Conservation (phyloP, 2,888 invertebrate genomes). For the Cosmia trapezina region DNA sequence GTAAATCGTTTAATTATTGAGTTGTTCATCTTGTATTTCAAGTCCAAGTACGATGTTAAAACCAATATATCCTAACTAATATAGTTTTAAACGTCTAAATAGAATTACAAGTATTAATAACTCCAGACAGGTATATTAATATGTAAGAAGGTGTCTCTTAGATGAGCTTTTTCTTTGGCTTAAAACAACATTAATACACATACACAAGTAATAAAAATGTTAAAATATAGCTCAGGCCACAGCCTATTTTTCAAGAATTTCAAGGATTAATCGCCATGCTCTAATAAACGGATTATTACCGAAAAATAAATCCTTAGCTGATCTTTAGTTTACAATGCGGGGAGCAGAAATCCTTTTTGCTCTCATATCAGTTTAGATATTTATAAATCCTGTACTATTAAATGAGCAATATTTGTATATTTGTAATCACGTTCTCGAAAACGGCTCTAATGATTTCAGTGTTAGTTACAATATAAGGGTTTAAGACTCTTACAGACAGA, state of each 20-base stretch:
- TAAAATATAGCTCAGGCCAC: too few relatives aligned
- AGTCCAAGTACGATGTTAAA: background rate
- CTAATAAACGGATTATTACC: background rate
- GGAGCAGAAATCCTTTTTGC: background rate
- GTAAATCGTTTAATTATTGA: conserved; percentile 38
- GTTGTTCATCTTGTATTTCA: conserved; percentile 24
- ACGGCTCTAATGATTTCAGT: too few relatives aligned
- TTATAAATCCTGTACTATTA: too few relatives aligned
- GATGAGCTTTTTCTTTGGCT: background rate
- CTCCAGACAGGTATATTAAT: background rate
- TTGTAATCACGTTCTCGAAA: too few relatives aligned
- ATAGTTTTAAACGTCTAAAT: background rate
- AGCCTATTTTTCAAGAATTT: background rate
- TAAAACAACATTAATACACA: background rate
- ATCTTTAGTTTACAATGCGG: background rate
- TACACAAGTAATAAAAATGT: too few relatives aligned
- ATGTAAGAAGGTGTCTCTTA: background rate
- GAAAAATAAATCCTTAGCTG: too few relatives aligned
- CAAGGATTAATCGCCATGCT: background rate
- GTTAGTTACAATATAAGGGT: too few relatives aligned
- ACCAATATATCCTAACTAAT: background rate
- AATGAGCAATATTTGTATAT: too few relatives aligned
- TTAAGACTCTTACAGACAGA: too few relatives aligned
- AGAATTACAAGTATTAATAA: background rate
- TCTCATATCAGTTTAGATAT: background rate